Evolutionary conservation across 2,888 invertebrate species (phyloP), one percentile per base, ranked within the genome.

Genomic region (Rhamphomyia laevipes): DNA sequence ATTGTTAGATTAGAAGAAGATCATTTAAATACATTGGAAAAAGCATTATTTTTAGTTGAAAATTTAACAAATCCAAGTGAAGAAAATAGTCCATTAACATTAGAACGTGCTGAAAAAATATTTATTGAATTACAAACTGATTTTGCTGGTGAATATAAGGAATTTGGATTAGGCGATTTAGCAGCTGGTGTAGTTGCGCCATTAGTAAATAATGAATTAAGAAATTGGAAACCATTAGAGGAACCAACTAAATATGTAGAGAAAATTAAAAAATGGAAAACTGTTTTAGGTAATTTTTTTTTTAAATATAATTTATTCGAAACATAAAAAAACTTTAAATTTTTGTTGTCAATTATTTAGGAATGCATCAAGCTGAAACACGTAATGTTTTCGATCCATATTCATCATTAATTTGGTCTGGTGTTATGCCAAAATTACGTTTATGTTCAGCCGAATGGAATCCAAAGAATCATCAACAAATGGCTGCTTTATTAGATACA

Each of bases 121-220:
- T 71, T 70, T 27, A 53, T 65, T 3, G 59, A 63, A 51, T 51
- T 78, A 7, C 71, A 82, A 69, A 73, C 76, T 1, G 75, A 82
- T 45, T 82, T 80, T 65, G 76, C 75, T 13, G 77, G 81, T 35
- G 90, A 90, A 62, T 96, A 91, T 68, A 82, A 84, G 56, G 75
- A 86, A 63, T 92, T 90, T 62, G 86, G 88, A 27, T 69, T 96
- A 30, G 85, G 85, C 2, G 81, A 86, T 48, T 74, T 95, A 42
- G 92, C 91, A 0, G 84, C 88, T 9, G 84, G 86, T 53, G 77
- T 92, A 1, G 84, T 93, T 2, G 84, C 86, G 10, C 91, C 94
- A 0, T 72, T 93, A 50, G 71, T 97, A 31, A 86, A 86, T 57
- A 78, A 81, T 1, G 75, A 83, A 30, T 68, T 94, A 11, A 75